Base-by-base conservation (phyloP, 2,113 vertebrate species). In the Steatornis caripensis region DNA sequence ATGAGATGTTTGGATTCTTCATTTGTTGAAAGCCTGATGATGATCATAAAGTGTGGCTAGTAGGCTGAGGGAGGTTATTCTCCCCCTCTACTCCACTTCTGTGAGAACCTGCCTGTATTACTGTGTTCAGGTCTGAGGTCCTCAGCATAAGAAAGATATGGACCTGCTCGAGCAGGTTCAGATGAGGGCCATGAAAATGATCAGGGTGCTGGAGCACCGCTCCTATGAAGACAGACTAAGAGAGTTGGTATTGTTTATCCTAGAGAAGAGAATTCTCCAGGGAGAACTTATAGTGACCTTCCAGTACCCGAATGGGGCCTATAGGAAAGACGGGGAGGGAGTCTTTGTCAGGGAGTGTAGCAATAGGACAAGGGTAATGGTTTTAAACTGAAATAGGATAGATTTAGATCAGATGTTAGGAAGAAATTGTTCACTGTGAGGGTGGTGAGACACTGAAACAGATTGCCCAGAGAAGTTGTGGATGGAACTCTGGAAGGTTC, bases 41-140 rank as follows among this genome's bases (percentile, higher is more conserved):
- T 51, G 23, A 19, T 27, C 8, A 26, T 51, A 19, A 62, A 53
- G 4, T 6, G 11, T 32, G 16, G 3, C 19, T 11, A 41, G 29
- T 9, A 66, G 36, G 7, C 60, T 7, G 2, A 51, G 6, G 12
- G 12, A 66, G 14, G 11, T 37, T 20, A 36, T 64, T 74, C 5
- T 48, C 3, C 9, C 7, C 17, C n/a, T 80, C 46, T 37, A 1
- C 20, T 71, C 9, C 4, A 9, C 32, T 54, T 5, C 54, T 0
- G 1, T 36, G 29, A 51, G 57, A 46, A 21, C 15, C 7, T 3
- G 5, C 13, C 18, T 51, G 5, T 19, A 71, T 7, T 57, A 15
- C 15, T 37, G 22, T 7, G 13, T 13, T 15, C 24, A 85, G 22
- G 15, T 43, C 16, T 57, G 27, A 10, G 34, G 5, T 3, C 18